Evolutionary conservation across 2,113 vertebrate species (phyloP).

Genomic region (Onychostruthus taczanowskii): DNA sequence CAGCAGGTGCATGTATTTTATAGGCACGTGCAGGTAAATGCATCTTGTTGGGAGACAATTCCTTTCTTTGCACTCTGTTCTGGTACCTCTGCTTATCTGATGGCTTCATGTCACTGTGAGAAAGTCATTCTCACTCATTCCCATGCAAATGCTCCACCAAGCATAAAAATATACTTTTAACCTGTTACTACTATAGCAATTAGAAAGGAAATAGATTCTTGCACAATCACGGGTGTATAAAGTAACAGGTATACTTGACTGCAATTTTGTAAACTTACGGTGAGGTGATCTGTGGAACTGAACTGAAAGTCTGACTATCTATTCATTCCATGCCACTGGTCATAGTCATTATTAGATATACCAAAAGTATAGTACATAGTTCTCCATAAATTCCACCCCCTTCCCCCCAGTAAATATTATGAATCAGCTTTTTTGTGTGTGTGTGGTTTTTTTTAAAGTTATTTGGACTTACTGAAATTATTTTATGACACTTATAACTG

Average conservation of each 20-base stretch:
- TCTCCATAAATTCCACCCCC: neutral
- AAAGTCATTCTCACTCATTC: neutral
- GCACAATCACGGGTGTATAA: neutral
- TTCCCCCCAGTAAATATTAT: neutral
- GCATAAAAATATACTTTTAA: neutral
- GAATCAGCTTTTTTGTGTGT: neutral
- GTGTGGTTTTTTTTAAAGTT: neutral
- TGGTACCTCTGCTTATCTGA: neutral
- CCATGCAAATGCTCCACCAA: neutral
- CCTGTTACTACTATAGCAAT: neutral
- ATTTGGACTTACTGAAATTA: constrained; percentile 82
- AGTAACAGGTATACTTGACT: neutral
- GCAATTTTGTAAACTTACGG: neutral
- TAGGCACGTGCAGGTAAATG: neutral
- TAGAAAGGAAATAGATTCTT: neutral
- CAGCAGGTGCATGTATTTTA: neutral
- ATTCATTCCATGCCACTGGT: neutral
- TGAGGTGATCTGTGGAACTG: neutral
- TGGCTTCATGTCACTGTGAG: neutral
- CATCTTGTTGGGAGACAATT: neutral
- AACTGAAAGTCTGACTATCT: neutral
- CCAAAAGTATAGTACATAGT: neutral
- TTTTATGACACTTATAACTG: constrained; percentile 76
- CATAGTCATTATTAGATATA: neutral
- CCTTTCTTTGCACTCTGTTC: neutral